Evolutionary conservation across 37 sponge, comb jelly and placozoan species (phyloP), one percentile per base, ranked within the genome.

Genomic region (Hormiphora californensis): DNA sequence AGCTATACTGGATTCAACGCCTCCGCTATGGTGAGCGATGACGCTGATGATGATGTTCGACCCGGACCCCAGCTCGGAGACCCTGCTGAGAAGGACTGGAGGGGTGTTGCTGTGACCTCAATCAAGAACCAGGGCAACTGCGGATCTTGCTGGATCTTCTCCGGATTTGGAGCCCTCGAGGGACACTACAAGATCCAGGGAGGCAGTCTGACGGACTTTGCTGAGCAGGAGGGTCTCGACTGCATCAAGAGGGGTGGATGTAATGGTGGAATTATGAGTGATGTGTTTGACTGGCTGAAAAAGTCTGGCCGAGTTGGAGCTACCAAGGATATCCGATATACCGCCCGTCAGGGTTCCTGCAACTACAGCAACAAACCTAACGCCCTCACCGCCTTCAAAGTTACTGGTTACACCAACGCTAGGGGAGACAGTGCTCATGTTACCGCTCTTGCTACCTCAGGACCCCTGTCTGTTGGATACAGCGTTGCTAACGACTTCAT

Each of bases 101-200:
- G 61, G 27, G 61, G 61, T 57, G 61, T 57, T 19, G 61, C 61
- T 57, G 61, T 57, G 61, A 57, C 61, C n/a, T 28, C n/a, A 15
- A 30, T 57, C 4, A 57, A 57, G 27, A 30, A 57, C 61, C 61
- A 57, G n/a, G 27, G 27, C 30, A 57, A 30, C 61, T 57, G 61
- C 61, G 61, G 61, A 28, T 57, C 61, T 21, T 57, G 61, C 61
- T 57, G 61, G 61, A 57, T 57, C 22, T 57, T 57, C 61, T 57
- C 61, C 27, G 61, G 61, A 21, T 15, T 57, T 15, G 61, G 61
- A 57, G 61, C 61, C n/a, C 61, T 57, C 9, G 61, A 57, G 27
- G 61, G 61, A 57, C 61, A 57, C 22, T 57, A 57, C 61, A 57
- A 57, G 22, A 57, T 30, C 7, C 61, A 57, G 27, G 61, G 61